phyloP scores from a whole-genome alignment of 1,140 invertebrate genomes.

The Drosophila suzukii region DNA sequence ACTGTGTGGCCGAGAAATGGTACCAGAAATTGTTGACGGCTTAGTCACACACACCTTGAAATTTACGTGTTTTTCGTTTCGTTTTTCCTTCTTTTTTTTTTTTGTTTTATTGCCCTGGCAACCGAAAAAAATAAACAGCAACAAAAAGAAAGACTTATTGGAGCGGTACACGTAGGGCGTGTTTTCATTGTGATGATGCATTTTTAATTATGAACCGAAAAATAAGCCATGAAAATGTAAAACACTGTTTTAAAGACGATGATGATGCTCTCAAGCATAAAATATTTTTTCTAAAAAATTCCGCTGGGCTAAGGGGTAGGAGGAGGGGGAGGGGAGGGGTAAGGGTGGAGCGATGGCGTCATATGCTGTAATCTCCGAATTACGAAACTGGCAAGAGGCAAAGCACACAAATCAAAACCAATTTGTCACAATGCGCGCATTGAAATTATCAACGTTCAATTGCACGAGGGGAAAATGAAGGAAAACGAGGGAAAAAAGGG shows the following conservation, averaged over 20 bases:
- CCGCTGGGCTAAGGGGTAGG: neutral
- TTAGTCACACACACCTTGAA: slow-evolving; percentile 80
- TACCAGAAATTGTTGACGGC: slow-evolving; percentile 64
- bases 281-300: slow-evolving; percentile 39
- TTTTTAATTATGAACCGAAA: slow-evolving; percentile 76
- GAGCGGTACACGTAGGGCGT: slow-evolving; percentile 52
- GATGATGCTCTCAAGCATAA: slow-evolving; percentile 65
- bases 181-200: slow-evolving; percentile 60
- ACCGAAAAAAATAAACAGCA: slow-evolving; percentile 42
- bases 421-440: slow-evolving; percentile 76
- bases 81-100: slow-evolving; percentile 10
- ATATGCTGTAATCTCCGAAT: slow-evolving; percentile 68
- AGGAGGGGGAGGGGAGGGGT: neutral
- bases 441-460: slow-evolving; percentile 75
- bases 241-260: slow-evolving; percentile 44
- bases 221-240: slow-evolving; percentile 63
- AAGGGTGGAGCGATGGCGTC: slow-evolving; percentile 40
- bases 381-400: slow-evolving; percentile 55
- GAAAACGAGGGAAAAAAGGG: slow-evolving; percentile 24
- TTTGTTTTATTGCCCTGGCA: slow-evolving; percentile 67
- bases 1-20: slow-evolving; percentile 44
- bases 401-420: slow-evolving; percentile 72
- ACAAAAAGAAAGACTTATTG: slow-evolving; percentile 43
- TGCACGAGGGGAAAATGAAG: slow-evolving; percentile 23
- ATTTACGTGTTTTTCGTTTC: slow-evolving; percentile 25